Evolutionary conservation across 2,888 invertebrate species (phyloP), one percentile per base, ranked within the genome.

Genomic region (Phragmatobia fuliginosa): DNA sequence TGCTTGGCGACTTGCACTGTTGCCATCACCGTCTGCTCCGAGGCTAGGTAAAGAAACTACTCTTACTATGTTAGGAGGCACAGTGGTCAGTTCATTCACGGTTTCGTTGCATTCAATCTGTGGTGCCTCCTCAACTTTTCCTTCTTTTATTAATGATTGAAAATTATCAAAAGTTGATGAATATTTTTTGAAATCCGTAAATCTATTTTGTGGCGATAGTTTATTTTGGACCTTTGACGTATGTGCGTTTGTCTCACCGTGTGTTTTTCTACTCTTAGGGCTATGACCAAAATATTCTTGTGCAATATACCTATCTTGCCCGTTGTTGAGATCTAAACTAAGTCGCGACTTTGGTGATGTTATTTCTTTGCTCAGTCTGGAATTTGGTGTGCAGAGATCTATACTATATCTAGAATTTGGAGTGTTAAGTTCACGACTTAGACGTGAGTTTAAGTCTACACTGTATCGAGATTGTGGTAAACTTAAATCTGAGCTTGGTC

Each of bases 81-180:
- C 95, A 10, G 96, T 96, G 49, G 95, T 89, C 81, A 97, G 95
- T 81, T 97, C 97, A 58, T 95, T 94, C 25, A 97, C 96, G 81
- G 96, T 95, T 89, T 96, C 96, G 78, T 92, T 95, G 75, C 94
- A 95, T 77, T 96, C 96, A 65, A 89, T 86, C 69, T 90, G 91
- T 38, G 93, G 92, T 59, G 95, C 90, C 83, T 95, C 95, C 76
- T 96, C 96, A 25, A 97, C 95, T 77, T 96, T 96, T 32, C 97
- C 97, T 87, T 97, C 97, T 83, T 96, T 96, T 75, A 97, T 96
- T 78, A 97, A 91, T 58, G 97, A 97, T 86, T 97, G 96, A 82
- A 97, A 97, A 86, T 97, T 97, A 93, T 97, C 97, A 88, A 97
- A 97, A 14, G 97, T 97, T 60, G 97, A 97, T 78, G 97, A 97